A percentile compares a stretch with the other conserved stretches of the same genome.
phyloP scores from a whole-genome alignment of 2,113 vertebrate genomes.

The Gavialis gangeticus region DNA sequence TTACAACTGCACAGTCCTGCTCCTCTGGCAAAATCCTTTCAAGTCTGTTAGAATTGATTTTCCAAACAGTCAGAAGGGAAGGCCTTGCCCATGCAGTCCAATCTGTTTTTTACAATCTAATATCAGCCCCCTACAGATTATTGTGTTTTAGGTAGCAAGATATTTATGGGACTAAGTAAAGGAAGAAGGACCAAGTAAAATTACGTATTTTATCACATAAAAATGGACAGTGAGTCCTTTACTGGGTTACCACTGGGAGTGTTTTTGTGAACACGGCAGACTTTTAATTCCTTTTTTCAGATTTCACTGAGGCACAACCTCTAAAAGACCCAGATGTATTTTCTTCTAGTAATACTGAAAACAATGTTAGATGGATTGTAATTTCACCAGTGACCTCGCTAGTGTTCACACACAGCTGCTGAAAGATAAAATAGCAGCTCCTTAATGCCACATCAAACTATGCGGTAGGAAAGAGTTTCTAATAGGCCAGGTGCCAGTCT shows the following conservation, averaged over 20 bases:
- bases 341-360: not conserved
- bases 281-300: not conserved
- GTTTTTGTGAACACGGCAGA: not conserved
- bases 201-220: not conserved
- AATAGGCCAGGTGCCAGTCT: not conserved
- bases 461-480: not conserved
- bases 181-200: not conserved
- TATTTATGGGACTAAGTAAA: not conserved
- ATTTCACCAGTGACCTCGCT: not conserved
- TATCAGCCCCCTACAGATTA: not conserved
- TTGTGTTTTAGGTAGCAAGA: not conserved
- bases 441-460: not conserved
- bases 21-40: conserved; percentile 15
- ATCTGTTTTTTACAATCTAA: not conserved
- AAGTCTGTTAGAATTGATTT: conserved; percentile 24
- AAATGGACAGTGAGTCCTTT: not conserved
- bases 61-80: not conserved
- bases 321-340: not conserved
- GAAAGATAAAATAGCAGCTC: not conserved
- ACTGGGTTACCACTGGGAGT: not conserved
- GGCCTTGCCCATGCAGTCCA: not conserved
- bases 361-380: not conserved
- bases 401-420: not conserved
- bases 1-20: not conserved
- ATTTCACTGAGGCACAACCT: not conserved